Conservation (phyloP, 2,888 invertebrate genomes). For the Gibbula magus region DNA sequence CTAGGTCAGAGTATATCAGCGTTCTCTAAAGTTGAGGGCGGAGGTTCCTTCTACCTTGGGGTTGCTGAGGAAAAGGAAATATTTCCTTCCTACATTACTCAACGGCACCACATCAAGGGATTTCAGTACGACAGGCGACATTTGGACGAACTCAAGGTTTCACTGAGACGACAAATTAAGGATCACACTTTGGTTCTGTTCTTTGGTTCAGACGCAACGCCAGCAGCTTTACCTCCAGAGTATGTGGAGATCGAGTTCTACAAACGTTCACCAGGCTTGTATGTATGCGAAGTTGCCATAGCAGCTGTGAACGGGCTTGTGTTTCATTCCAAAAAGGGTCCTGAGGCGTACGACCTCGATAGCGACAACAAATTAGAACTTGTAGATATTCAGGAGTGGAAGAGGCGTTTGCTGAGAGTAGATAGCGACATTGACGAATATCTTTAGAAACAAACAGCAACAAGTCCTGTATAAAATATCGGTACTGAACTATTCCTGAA, state of each 20-base stretch:
- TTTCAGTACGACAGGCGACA: not conserved
- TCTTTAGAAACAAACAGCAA: too few species aligned
- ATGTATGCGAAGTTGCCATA: not conserved
- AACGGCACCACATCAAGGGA: not conserved
- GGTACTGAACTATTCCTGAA: too few species aligned
- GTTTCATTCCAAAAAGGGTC: not conserved
- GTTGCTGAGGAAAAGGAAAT: not conserved
- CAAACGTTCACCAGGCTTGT: not conserved
- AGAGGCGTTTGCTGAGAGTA: too few species aligned
- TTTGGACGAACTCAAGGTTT: not conserved
- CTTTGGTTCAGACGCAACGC: not conserved
- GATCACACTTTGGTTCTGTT: not conserved
- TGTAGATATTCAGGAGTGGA: too few species aligned
- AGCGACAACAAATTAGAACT: too few species aligned
- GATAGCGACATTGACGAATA: too few species aligned
- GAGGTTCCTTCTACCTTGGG: not conserved
- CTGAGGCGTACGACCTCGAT: conserved; percentile 8
- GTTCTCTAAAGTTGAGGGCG: not conserved
- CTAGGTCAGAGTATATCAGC: not conserved
- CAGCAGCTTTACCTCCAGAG: not conserved
- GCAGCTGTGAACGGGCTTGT: not conserved
- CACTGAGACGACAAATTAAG: not conserved
- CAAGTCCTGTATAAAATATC: too few species aligned
- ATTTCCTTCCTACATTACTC: not conserved
- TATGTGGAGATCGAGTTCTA: not conserved